A percentile compares a stretch with the other conserved stretches of the same genome.
phyloP scores from a whole-genome alignment of 2,113 vertebrate species.

The Crotalus viridis region DNA sequence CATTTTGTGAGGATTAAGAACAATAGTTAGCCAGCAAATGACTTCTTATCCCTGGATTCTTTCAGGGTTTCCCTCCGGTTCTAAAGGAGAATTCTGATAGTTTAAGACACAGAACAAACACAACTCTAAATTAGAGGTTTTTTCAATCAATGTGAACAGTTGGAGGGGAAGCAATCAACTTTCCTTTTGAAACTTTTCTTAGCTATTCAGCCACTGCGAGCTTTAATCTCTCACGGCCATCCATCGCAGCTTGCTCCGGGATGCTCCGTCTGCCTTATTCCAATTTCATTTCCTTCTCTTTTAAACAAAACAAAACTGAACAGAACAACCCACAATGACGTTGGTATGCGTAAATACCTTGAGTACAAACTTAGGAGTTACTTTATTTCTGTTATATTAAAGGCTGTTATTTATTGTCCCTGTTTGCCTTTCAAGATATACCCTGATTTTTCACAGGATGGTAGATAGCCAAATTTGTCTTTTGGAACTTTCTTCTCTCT shows the following conservation, averaged over 20 bases:
- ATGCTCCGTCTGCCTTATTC: constrained; percentile 61
- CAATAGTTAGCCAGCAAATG: constrained; percentile 80
- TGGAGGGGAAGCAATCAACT: constrained; percentile 81
- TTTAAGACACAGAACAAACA: constrained; percentile 88
- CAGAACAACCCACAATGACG: constrained; percentile 59
- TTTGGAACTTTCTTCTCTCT: neutral
- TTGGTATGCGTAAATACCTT: constrained; percentile 35
- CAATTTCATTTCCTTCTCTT: constrained; percentile 59
- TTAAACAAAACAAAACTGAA: neutral
- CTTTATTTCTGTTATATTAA: constrained; percentile 19
- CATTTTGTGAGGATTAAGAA: constrained; percentile 89
- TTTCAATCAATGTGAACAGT: constrained; percentile 81
- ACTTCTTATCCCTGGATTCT: constrained; percentile 80
- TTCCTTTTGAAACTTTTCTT: constrained; percentile 69
- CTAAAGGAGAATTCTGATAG: constrained; percentile 79
- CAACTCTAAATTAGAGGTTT: constrained; percentile 83
- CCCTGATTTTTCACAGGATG: neutral
- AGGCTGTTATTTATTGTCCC: constrained; percentile 25
- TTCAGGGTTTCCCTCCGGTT: constrained; percentile 72
- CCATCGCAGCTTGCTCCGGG: constrained; percentile 55
- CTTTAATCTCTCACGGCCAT: constrained; percentile 74
- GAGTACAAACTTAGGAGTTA: constrained; percentile 36
- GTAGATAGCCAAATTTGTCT: neutral
- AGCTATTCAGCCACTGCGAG: constrained; percentile 75
- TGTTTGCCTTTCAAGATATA: constrained; percentile 57